Percentiles rank a stretch among this genome's conserved stretches.
phyloP scores from a whole-genome alignment of 1,140 invertebrate genomes.

The Drosophila sucinea region DNA sequence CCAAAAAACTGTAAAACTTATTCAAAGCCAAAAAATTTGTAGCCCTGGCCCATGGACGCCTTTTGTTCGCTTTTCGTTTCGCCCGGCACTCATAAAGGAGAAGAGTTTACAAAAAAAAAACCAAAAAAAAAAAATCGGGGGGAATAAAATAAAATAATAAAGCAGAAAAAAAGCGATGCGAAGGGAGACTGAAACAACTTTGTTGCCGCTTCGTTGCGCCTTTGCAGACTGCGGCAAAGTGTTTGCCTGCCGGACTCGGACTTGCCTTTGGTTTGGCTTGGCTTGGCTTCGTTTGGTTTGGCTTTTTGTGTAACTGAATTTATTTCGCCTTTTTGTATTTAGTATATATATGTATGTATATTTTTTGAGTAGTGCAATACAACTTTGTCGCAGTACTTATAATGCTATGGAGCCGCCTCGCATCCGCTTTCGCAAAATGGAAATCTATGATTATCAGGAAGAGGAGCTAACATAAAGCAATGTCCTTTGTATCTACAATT shows the following conservation, averaged over 20 bases:
- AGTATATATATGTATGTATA: slow-evolving; percentile 1
- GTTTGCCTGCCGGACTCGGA: slow-evolving; percentile 46
- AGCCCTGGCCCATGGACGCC: slow-evolving; percentile 49
- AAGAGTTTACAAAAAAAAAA: slow-evolving; percentile 14
- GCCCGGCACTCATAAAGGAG: slow-evolving; percentile 6
- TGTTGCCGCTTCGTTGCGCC: slow-evolving; percentile 71
- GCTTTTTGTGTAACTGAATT: slow-evolving; percentile 54
- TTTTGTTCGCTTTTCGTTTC: slow-evolving; percentile 38
- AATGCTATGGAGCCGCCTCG: slow-evolving; percentile 32
- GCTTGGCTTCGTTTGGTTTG: slow-evolving; percentile 38
- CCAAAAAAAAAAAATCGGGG: not conserved
- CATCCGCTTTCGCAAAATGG: slow-evolving; percentile 19
- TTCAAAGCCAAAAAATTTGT: slow-evolving; percentile 76
- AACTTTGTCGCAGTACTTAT: slow-evolving; percentile 44
- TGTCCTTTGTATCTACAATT: not conserved
- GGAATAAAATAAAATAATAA: slow-evolving; percentile 30
- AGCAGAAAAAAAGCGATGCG: slow-evolving; percentile 25
- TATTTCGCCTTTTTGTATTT: slow-evolving; percentile 35
- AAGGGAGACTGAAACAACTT: slow-evolving; percentile 65
- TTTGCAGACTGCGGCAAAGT: slow-evolving; percentile 44
- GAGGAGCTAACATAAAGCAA: not conserved
- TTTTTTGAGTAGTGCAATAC: slow-evolving; percentile 30
- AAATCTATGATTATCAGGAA: slow-evolving; percentile 14
- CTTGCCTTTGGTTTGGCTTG: not conserved
- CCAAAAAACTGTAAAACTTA: slow-evolving; percentile 53